Percentiles rank a stretch among this genome's conserved stretches.
Conservation (phyloP, 2,113 vertebrate species). For the Archilochus colubris region DNA sequence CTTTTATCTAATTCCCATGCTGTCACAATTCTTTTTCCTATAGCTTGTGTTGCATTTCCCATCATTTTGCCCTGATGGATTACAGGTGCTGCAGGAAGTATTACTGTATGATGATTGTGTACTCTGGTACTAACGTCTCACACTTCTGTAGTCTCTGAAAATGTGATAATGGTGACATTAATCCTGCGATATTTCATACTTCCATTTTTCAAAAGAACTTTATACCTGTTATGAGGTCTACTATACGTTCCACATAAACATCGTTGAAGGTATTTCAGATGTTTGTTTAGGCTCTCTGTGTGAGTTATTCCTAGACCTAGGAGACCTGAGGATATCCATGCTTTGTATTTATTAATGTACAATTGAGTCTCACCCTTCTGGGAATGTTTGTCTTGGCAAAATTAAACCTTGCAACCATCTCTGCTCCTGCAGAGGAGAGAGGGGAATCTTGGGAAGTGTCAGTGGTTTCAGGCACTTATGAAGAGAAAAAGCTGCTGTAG, state of each 20-base stretch:
- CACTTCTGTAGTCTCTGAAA: not conserved
- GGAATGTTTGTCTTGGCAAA: not conserved
- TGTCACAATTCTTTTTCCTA: not conserved
- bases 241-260: not conserved
- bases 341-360: not conserved
- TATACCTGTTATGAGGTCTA: not conserved
- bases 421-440: not conserved
- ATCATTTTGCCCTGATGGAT: not conserved
- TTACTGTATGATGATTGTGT: not conserved
- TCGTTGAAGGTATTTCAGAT: not conserved
- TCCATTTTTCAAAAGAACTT: not conserved
- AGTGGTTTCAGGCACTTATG: not conserved
- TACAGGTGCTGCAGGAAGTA: not conserved
- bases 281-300: not conserved
- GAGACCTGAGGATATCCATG: not conserved
- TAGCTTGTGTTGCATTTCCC: not conserved
- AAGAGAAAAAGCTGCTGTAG: not conserved
- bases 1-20: not conserved
- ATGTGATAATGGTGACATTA: not conserved
- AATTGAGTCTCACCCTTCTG: not conserved
- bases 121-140: not conserved
- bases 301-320: not conserved
- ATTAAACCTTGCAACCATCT: not conserved
- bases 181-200: not conserved
- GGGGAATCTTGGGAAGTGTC: not conserved